Evolutionary conservation across 2,888 invertebrate genomes (phyloP).

Genomic region (Mellilla xanthometata): DNA sequence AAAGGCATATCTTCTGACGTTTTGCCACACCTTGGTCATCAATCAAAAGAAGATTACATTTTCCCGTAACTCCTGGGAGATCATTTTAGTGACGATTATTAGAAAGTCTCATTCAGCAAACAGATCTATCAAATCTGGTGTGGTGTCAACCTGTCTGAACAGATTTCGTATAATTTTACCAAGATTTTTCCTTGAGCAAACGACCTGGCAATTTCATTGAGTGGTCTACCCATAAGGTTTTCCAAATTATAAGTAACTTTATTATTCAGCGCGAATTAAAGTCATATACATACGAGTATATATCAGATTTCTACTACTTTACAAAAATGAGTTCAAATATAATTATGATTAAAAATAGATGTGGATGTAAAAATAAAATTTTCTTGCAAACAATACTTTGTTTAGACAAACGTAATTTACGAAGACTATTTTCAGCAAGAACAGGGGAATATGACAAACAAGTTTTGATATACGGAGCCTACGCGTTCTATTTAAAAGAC

Average conservation of each 20-base stretch:
- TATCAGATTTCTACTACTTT: no score
- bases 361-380: neutral
- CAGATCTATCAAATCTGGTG: neutral
- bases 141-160: neutral
- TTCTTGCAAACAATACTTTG: neutral
- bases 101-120: slow-evolving; percentile 1
- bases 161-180: neutral
- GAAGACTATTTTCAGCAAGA: no score
- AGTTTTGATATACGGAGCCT: no score
- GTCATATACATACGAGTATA: no score
- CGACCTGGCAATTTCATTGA: neutral
- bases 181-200: neutral
- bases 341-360: no score
- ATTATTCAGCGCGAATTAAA: no score
- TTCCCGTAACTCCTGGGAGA: neutral
- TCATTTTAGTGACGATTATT: neutral
- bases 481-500: no score
- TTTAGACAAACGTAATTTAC: no score
- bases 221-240: no score
- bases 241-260: no score
- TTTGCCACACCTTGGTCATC: slow-evolving; percentile 14
- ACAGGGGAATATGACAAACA: no score
- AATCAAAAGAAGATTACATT: slow-evolving; percentile 9
- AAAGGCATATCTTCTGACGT: slow-evolving; percentile 1
- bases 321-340: no score